Evolutionary conservation across 2,113 vertebrate species (phyloP).

Genomic region (Rhadina sibilatrix): DNA sequence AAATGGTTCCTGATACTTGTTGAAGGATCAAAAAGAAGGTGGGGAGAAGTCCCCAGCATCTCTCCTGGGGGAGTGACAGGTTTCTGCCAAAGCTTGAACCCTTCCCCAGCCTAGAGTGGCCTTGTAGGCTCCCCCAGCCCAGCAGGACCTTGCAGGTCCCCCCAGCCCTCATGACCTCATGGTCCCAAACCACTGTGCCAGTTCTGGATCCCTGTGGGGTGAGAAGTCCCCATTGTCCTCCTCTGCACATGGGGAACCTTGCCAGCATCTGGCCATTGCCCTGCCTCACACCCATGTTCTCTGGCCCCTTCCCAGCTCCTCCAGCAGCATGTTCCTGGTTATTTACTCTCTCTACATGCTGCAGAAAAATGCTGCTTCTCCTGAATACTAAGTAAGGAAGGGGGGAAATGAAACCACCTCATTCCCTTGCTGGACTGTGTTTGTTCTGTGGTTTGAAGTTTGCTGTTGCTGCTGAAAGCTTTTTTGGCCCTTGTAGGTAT

Average conservation of each 20-base stretch:
- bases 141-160: background rate
- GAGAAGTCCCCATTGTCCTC: background rate
- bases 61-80: background rate
- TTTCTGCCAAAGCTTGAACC: background rate
- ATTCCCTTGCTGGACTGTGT: background rate
- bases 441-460: background rate
- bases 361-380: conserved; percentile 14
- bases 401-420: accelerated
- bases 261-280: background rate
- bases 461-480: background rate
- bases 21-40: background rate
- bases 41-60: background rate
- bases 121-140: background rate
- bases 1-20: background rate
- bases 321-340: conserved; percentile 3
- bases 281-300: background rate
- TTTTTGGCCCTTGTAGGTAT: background rate
- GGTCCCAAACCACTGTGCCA: background rate
- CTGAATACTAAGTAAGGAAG: conserved; percentile 6
- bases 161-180: background rate
- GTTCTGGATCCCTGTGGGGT: background rate
- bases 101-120: background rate
- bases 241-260: background rate
- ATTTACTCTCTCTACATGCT: conserved; percentile 16
- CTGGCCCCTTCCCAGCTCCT: conserved; percentile 15